Percentiles rank a stretch among this genome's conserved stretches.
These are phyloP conservation scores for Cuniculus paca DNA, from an alignment of 2,797 vertebrate species.

Conservation along the genomic window DNA sequence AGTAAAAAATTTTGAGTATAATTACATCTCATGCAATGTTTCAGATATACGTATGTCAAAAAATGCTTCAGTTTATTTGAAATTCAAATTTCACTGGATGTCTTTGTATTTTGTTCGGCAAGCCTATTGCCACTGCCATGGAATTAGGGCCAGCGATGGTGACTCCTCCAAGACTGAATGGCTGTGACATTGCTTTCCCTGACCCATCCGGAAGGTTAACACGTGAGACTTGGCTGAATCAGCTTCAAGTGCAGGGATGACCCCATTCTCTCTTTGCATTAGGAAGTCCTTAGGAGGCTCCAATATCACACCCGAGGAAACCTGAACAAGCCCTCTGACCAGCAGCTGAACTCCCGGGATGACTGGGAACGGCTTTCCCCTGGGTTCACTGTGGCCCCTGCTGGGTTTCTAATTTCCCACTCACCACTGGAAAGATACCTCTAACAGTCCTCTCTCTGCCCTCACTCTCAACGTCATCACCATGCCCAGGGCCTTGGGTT, in stretches of 20 bases:
- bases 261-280: not conserved
- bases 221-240: not conserved
- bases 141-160: not conserved
- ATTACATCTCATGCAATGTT: not conserved
- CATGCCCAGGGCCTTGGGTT: not conserved
- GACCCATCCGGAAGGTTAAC: not conserved
- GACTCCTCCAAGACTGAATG: not conserved
- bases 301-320: not conserved
- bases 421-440: not conserved
- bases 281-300: not conserved
- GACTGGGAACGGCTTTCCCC: not conserved
- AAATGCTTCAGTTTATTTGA: constrained; percentile 35
- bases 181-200: not conserved
- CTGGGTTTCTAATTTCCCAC: not conserved
- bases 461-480: not conserved
- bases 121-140: not conserved
- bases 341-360: not conserved
- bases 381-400: not conserved
- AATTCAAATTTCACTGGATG: constrained; percentile 10
- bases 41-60: not conserved
- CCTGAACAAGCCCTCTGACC: not conserved
- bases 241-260: not conserved
- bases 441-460: not conserved
- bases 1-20: not conserved
- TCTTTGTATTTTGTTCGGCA: constrained; percentile 16